Evolutionary conservation across 2,888 invertebrate species (phyloP).

Genomic region (Drosophila anomalata): DNA sequence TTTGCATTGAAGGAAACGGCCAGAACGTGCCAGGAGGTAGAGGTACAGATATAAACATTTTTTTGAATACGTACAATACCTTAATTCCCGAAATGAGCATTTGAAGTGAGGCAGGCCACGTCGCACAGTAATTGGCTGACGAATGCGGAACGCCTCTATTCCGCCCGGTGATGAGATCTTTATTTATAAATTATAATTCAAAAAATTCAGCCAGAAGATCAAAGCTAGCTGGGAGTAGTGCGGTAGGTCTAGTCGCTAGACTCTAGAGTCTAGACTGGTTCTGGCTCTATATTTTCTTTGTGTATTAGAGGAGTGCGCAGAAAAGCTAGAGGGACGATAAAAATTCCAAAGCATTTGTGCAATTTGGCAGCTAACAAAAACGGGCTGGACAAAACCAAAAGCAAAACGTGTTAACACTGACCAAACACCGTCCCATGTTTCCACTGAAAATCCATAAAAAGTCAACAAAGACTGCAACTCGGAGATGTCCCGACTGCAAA

Average conservation of each 20-base stretch:
- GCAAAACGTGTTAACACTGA: slow-evolving; percentile 64
- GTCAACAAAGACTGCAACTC: slow-evolving; percentile 63
- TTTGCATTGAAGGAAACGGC: slow-evolving; percentile 33
- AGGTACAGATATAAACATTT: slow-evolving; percentile 17
- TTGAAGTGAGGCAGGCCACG: slow-evolving; percentile 34
- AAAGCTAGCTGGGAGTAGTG: slow-evolving; percentile 59
- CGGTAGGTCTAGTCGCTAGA: slow-evolving; percentile 59
- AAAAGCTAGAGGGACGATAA: slow-evolving; percentile 60
- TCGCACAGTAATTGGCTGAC: slow-evolving; percentile 54
- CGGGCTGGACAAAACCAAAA: slow-evolving; percentile 42
- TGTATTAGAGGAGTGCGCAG: slow-evolving; percentile 27
- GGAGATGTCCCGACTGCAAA: slow-evolving; percentile 78
- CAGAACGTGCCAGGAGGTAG: slow-evolving; percentile 16
- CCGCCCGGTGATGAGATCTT: slow-evolving; percentile 60
- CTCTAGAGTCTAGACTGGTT: slow-evolving; percentile 17
- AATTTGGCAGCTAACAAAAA: slow-evolving; percentile 67
- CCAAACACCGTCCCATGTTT: slow-evolving; percentile 45
- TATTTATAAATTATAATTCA: slow-evolving; percentile 59
- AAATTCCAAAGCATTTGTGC: slow-evolving; percentile 79
- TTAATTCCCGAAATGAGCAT: slow-evolving; percentile 37
- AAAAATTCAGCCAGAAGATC: slow-evolving; percentile 64
- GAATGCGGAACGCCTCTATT: slow-evolving; percentile 54
- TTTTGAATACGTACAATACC: slow-evolving; percentile 6
- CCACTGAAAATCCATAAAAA: slow-evolving; percentile 71
- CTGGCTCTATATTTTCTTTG: slow-evolving; percentile 2